phyloP scores from a whole-genome alignment of 2,113 vertebrate genomes.

The Nicator chloris region DNA sequence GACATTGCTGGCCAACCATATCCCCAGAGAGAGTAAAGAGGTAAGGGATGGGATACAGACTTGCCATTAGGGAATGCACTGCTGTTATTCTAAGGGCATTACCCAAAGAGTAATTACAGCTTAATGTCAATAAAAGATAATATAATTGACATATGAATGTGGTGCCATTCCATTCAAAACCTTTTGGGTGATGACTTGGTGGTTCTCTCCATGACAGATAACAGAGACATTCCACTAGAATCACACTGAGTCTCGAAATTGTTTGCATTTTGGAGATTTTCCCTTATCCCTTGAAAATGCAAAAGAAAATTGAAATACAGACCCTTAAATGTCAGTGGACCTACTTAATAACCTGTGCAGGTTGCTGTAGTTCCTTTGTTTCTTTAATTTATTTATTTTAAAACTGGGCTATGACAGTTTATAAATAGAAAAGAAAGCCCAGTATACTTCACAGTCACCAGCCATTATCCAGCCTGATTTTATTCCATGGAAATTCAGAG shows the following conservation, averaged over 20 bases:
- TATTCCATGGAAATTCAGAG: not conserved
- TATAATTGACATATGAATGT: not conserved
- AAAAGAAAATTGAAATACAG: not conserved
- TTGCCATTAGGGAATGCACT: not conserved
- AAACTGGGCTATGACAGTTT: not conserved
- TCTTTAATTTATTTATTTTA: not conserved
- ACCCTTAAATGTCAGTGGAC: not conserved
- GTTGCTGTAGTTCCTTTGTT: not conserved
- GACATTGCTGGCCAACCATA: fast-evolving
- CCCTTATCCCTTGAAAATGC: not conserved
- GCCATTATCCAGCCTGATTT: not conserved
- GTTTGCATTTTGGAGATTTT: not conserved
- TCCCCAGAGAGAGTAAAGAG: not conserved
- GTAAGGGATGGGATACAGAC: not conserved
- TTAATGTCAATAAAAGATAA: not conserved
- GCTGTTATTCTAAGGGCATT: not conserved
- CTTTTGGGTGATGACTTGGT: not conserved
- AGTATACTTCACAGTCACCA: not conserved
- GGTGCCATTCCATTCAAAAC: not conserved
- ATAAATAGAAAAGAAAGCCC: not conserved
- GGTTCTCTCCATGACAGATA: not conserved
- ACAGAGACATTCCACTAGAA: not conserved
- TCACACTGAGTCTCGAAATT: not conserved
- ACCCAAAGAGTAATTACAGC: not conserved
- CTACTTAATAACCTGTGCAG: not conserved